Percentiles rank a stretch among this genome's conserved stretches.
Conservation (phyloP, 2,797 vertebrate species). For the Momotus momota region DNA sequence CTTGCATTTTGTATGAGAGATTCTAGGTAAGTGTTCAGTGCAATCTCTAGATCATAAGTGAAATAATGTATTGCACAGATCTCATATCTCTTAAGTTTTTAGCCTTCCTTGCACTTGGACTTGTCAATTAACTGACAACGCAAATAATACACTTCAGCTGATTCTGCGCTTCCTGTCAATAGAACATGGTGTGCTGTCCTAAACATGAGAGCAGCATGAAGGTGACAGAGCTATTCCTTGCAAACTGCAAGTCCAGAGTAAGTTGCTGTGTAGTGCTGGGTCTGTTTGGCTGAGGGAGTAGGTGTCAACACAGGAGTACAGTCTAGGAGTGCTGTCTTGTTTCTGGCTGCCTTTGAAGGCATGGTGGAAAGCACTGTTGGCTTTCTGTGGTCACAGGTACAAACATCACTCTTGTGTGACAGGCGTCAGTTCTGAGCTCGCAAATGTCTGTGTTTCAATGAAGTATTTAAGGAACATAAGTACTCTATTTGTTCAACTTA, state of each 20-base stretch:
- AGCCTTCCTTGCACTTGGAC: neutral
- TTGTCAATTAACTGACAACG: neutral
- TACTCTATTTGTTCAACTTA: neutral
- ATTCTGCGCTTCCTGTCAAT: neutral
- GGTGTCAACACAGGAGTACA: neutral
- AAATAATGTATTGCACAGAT: neutral
- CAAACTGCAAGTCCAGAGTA: rapidly evolving
- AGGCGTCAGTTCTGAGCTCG: no score
- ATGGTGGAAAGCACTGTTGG: neutral
- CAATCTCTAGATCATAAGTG: neutral
- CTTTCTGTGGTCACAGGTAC: neutral
- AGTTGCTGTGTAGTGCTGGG: neutral
- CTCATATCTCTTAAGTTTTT: neutral
- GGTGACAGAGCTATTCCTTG: neutral
- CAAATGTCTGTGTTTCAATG: neutral
- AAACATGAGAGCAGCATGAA: neutral
- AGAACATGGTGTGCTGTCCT: neutral
- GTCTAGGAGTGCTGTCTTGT: neutral
- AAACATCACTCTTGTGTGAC: neutral
- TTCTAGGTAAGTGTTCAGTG: neutral
- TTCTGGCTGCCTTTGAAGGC: neutral
- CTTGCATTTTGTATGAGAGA: neutral
- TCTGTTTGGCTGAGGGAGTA: neutral
- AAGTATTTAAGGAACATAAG: neutral
- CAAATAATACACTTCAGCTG: neutral